phyloP scores from a whole-genome alignment of 2,797 vertebrate species.

The Iguana delicatissima region DNA sequence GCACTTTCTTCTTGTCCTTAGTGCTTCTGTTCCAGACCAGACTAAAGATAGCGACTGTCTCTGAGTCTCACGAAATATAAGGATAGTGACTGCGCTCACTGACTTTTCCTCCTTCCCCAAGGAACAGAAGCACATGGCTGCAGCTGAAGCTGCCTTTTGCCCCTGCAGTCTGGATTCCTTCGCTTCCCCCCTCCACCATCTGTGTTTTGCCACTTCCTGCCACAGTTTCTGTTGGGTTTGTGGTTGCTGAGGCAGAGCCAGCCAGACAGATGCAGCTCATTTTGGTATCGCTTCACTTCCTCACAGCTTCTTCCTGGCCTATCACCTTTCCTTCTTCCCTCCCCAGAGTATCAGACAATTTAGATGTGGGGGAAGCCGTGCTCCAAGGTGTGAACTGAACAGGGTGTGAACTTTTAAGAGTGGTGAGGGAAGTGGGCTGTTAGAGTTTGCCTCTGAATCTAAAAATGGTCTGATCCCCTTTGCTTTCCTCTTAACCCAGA shows the following conservation, averaged over 20 bases:
- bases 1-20: neutral
- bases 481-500: too few species aligned
- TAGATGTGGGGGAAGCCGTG: too few species aligned
- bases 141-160: neutral
- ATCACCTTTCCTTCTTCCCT: too few species aligned
- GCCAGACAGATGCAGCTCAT: neutral
- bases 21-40: neutral
- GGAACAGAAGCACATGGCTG: neutral
- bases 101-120: neutral
- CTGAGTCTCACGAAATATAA: neutral
- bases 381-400: too few species aligned
- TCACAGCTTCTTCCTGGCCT: too few species aligned
- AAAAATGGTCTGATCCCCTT: too few species aligned
- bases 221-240: neutral
- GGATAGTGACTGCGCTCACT: neutral
- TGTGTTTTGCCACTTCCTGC: conserved; percentile 14
- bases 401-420: too few species aligned
- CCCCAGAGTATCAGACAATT: neutral
- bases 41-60: neutral
- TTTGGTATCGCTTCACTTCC: neutral
- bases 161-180: neutral
- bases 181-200: conserved; percentile 2
- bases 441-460: too few species aligned
- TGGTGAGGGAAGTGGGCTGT: too few species aligned
- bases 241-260: neutral